Evolutionary conservation across 2,113 vertebrate genomes (phyloP).

Genomic region (Eulemur rufifrons): DNA sequence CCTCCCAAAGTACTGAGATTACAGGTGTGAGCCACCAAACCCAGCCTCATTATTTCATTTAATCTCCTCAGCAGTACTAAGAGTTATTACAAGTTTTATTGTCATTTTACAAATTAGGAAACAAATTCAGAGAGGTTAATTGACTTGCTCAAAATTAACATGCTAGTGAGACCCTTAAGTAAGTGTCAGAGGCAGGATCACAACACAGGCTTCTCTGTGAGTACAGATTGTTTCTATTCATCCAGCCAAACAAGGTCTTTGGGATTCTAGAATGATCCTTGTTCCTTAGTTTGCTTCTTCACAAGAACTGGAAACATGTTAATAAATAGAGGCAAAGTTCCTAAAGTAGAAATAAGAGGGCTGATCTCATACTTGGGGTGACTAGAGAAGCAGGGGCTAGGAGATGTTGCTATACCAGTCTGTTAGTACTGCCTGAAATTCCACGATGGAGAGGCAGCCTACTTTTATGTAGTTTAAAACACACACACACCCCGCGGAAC

Average conservation of each 20-base stretch:
- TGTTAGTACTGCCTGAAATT: background rate
- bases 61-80: background rate
- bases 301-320: background rate
- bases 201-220: background rate
- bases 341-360: background rate
- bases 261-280: background rate
- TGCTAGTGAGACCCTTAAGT: background rate
- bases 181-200: background rate
- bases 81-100: constrained; percentile 24
- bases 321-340: background rate
- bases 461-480: background rate
- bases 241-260: background rate
- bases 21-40: too few species aligned
- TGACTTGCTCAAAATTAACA: background rate
- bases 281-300: background rate
- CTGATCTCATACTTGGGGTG: background rate
- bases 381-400: background rate
- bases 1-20: too few species aligned
- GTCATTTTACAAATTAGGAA: constrained; percentile 31
- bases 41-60: constrained; percentile 4
- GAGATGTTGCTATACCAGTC: background rate
- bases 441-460: background rate
- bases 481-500: background rate
- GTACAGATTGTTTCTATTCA: background rate
- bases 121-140: constrained; percentile 1